Evolutionary conservation across 2,888 invertebrate species (phyloP), one percentile per base, ranked within the genome.

Genomic region (Lymantria dispar): DNA sequence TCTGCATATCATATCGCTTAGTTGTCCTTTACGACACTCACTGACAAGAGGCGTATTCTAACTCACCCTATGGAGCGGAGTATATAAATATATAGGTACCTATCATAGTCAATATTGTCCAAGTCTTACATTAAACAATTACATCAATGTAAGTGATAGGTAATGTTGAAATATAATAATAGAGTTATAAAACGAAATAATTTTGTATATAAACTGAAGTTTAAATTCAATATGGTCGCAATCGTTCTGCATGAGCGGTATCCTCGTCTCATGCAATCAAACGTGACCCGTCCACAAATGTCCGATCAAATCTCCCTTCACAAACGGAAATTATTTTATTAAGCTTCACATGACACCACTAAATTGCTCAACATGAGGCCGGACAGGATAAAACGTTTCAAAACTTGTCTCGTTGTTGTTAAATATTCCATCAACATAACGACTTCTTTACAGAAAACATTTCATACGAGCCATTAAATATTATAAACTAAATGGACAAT

Each of bases 231-330:
- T 52, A 62, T 62, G 63, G 49, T 47, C 58, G 51, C 58, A 64
- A 59, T 58, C 73, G 87, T 86, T 83, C 76, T 78, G 87, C 87
- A 78, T 83, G 82, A 83, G 62, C 66, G 76, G 62, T 71, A 81
- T 79, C 86, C 82, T 83, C 79, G 83, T 62, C 73, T 78, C 58
- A 74, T 69, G 80, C 86, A 85, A 74, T 79, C 75, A 74, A 77
- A 82, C 87, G 88, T 88, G 85, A 88, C 83, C 69, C 62, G 71
- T 69, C 68, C 74, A 76, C 73, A 61, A 81, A 78, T 76, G 76
- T 77, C 77, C 78, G 75, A 75, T 77, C 67, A 59, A 64, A 70
- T 68, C 74, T 72, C 71, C 77, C 76, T 78, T 76, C 75, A 72
- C 72, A 67, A n/a, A 68, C 72, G 71, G 73, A 79, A 76, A 78